Evolutionary conservation across 2,888 invertebrate species (phyloP).

Genomic region (Allolobophora icterica): DNA sequence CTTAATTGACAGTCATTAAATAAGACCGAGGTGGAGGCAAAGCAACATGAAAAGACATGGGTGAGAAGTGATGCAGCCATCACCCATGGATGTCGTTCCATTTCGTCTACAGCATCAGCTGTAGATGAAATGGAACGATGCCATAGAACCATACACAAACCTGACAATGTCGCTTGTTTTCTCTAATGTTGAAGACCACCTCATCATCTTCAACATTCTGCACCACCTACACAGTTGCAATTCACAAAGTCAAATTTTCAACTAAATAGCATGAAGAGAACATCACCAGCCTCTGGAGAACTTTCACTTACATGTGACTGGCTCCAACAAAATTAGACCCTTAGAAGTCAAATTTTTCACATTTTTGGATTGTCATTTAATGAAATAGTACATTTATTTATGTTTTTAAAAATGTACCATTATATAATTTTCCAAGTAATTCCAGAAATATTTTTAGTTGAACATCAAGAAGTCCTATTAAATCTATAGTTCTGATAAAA

Average conservation of each 20-base stretch:
- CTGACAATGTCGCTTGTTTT: constrained; percentile 2
- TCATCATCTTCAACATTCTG: neutral
- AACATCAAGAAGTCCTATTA: neutral
- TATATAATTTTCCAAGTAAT: neutral
- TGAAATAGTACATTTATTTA: neutral
- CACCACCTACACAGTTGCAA: constrained; percentile 17
- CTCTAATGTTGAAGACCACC: constrained; percentile 9
- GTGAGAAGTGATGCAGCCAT: neutral
- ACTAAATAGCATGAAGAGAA: neutral
- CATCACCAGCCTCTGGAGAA: neutral
- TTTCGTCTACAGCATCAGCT: no score
- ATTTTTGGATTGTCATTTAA: neutral
- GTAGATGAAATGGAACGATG: neutral
- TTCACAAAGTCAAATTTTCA: neutral
- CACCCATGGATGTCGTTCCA: neutral
- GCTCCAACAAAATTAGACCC: neutral
- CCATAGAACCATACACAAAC: neutral
- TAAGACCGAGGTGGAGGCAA: no score
- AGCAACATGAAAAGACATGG: neutral
- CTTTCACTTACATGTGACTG: neutral
- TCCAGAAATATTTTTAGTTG: neutral
- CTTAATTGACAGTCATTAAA: no score
- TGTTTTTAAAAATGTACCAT: neutral
- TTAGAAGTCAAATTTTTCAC: neutral
- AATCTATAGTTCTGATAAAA: neutral